phyloP scores from a whole-genome alignment of 2,888 invertebrate genomes.

The Drosophila putrida region DNA sequence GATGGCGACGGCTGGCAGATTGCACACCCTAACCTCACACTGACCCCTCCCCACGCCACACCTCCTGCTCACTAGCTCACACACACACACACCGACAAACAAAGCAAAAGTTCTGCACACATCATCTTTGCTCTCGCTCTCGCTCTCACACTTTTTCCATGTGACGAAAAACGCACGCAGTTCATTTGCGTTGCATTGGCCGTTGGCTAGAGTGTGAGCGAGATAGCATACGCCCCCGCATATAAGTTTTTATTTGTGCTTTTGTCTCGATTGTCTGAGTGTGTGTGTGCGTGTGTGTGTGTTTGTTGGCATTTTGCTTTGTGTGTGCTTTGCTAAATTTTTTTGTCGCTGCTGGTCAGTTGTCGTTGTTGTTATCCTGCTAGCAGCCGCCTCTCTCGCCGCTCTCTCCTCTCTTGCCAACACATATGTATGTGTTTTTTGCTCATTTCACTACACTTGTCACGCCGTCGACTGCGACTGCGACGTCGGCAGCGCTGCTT shows the following conservation, averaged over 20 bases:
- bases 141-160: conserved; percentile 8
- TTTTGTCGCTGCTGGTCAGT: conserved; percentile 53
- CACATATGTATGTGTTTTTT: conserved; percentile 32
- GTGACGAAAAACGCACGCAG: conserved; percentile 34
- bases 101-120: conserved; percentile 49
- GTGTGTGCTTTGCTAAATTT: conserved; percentile 63
- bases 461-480: conserved; percentile 55
- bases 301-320: conserved; percentile 56
- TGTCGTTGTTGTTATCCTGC: conserved; percentile 42
- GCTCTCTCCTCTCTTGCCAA: neutral
- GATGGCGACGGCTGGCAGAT: conserved; percentile 32
- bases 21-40: conserved; percentile 42
- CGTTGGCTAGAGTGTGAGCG: conserved; percentile 19
- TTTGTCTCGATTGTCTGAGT: conserved; percentile 31
- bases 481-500: conserved; percentile 42
- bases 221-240: conserved; percentile 57
- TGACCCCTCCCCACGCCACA: conserved; percentile 12
- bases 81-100: neutral
- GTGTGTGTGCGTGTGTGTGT: conserved; percentile 18
- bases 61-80: conserved; percentile 4
- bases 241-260: conserved; percentile 37
- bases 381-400: conserved; percentile 5
- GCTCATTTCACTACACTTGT: conserved; percentile 71
- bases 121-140: conserved; percentile 37
- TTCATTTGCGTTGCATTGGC: conserved; percentile 40